phyloP scores from a whole-genome alignment of 2,113 vertebrate species.

The Perca fluviatilis region DNA sequence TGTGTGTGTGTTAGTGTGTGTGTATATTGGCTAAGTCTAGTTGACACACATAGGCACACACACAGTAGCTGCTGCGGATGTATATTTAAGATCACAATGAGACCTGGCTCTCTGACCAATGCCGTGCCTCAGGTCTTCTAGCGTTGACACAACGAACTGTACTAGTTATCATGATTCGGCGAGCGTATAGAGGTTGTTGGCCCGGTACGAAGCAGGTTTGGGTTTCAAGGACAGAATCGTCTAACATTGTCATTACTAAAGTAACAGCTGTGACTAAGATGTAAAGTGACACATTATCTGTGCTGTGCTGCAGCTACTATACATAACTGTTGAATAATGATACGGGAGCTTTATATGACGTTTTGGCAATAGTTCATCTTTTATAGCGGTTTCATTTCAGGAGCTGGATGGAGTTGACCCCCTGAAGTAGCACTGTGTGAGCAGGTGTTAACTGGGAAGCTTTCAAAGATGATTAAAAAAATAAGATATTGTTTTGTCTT shows the following conservation, averaged over 20 bases:
- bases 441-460: constrained; percentile 20
- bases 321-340: constrained; percentile 64
- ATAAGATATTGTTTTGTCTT: neutral
- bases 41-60: constrained; percentile 1
- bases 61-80: constrained; percentile 48
- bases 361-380: constrained; percentile 56
- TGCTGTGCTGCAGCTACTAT: constrained; percentile 39
- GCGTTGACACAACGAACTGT: constrained; percentile 50
- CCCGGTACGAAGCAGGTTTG: constrained; percentile 42
- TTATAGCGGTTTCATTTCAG: constrained; percentile 43
- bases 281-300: constrained; percentile 69
- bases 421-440: constrained; percentile 2
- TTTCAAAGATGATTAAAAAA: constrained; percentile 16
- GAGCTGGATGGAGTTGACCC: constrained; percentile 47
- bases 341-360: constrained; percentile 47
- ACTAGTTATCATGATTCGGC: constrained; percentile 62
- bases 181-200: constrained; percentile 45
- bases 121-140: constrained; percentile 28
- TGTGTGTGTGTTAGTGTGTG: neutral
- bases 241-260: constrained; percentile 73
- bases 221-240: constrained; percentile 74
- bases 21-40: neutral
- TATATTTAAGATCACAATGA: constrained; percentile 54
- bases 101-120: constrained; percentile 28
- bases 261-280: constrained; percentile 71